These are phyloP conservation scores for Drosophila eugracilis DNA, from an alignment of 1,140 invertebrate genomes.

Conservation along the genomic window DNA sequence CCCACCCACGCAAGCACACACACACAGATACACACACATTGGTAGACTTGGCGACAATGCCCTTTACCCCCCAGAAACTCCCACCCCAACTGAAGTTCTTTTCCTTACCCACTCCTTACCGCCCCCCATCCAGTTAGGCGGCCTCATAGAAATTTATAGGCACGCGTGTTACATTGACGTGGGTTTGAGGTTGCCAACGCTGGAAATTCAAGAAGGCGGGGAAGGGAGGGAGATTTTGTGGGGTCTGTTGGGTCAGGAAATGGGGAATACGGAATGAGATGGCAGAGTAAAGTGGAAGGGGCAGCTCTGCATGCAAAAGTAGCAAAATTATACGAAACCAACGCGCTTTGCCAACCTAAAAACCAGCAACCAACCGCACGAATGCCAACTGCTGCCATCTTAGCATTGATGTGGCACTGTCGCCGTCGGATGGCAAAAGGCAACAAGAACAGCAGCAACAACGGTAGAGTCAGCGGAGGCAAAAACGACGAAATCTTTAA, in stretches of 20 bases:
- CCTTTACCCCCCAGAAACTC: slow-evolving; percentile 2
- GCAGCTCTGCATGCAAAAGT: slow-evolving; percentile 47
- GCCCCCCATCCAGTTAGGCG: slow-evolving; percentile 2
- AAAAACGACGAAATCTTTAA: slow-evolving; percentile 73
- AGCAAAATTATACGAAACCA: slow-evolving; percentile 62
- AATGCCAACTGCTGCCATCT: slow-evolving; percentile 63
- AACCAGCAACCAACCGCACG: slow-evolving; percentile 34
- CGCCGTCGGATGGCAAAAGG: not conserved
- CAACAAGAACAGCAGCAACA: not conserved
- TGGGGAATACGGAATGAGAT: not conserved
- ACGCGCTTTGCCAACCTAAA: slow-evolving; percentile 38
- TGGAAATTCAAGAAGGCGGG: slow-evolving; percentile 2
- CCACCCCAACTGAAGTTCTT: not conserved
- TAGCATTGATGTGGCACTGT: slow-evolving; percentile 49
- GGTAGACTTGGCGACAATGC: slow-evolving; percentile 54
- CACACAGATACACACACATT: too few relatives aligned
- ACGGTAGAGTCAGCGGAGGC: slow-evolving; percentile 7
- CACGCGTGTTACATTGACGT: slow-evolving; percentile 62
- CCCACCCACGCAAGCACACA: slow-evolving; percentile 27
- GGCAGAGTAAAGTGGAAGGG: not conserved
- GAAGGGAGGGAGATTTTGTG: not conserved
- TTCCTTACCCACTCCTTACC: not conserved
- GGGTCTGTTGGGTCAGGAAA: slow-evolving; percentile 7
- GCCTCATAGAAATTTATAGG: slow-evolving; percentile 72
- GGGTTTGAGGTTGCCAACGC: slow-evolving; percentile 32